Evolutionary conservation across 2,888 invertebrate genomes (phyloP).

Genomic region (Melinaea menophilus): DNA sequence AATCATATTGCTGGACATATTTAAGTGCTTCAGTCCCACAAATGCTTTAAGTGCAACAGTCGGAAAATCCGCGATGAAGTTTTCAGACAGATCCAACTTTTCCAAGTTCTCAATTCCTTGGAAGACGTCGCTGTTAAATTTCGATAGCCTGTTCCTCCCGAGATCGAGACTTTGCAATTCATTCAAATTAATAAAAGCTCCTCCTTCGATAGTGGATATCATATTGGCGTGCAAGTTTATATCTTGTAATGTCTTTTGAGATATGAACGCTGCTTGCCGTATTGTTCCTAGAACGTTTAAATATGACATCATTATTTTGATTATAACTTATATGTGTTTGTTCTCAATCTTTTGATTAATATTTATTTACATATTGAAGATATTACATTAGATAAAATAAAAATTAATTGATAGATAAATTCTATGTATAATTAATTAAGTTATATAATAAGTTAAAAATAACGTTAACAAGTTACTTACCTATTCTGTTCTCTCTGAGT

Average conservation of each 20-base stretch:
- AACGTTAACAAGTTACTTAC: constrained; percentile 70
- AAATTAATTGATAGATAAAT: neutral
- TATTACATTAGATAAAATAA: neutral
- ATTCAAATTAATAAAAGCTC: constrained; percentile 83
- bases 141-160: constrained; percentile 86
- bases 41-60: constrained; percentile 86
- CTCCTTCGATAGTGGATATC: constrained; percentile 85
- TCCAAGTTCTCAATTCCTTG: constrained; percentile 86
- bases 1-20: constrained; percentile 91
- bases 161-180: constrained; percentile 84
- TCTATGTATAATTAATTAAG: neutral
- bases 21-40: constrained; percentile 82
- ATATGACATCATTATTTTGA: too few relatives aligned
- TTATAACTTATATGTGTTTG: too few relatives aligned
- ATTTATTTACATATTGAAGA: constrained; percentile 1
- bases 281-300: constrained; percentile 78
- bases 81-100: constrained; percentile 90
- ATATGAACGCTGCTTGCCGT: constrained; percentile 82
- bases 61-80: constrained; percentile 90
- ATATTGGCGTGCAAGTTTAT: constrained; percentile 89
- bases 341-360: too few relatives aligned
- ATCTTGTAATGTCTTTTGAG: constrained; percentile 83
- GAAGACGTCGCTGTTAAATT: constrained; percentile 91
- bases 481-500: constrained; percentile 87
- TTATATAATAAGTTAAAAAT: neutral